Percentiles rank a stretch among this genome's conserved stretches.
Evolutionary conservation across 2,888 invertebrate species (phyloP).

Genomic region (Agriotes lineatus): DNA sequence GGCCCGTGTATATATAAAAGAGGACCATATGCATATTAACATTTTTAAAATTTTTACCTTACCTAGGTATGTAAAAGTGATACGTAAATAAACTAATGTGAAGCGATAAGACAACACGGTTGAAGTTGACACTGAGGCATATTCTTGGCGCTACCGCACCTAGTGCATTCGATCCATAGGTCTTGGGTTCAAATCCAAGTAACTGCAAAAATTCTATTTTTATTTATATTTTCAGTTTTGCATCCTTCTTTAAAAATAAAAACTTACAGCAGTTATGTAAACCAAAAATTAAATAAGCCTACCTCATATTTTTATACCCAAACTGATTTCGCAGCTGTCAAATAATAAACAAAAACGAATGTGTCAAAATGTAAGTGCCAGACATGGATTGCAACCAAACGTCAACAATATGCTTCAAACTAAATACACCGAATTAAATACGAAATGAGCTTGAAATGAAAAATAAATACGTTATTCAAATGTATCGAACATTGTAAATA

Average conservation of each 20-base stretch:
- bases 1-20: slow-evolving; percentile 39
- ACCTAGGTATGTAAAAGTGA: slow-evolving; percentile 33
- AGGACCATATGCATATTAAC: slow-evolving; percentile 41
- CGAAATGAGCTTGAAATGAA: slow-evolving; percentile 38
- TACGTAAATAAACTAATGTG: slow-evolving; percentile 28
- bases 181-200: too few species aligned
- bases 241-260: background rate
- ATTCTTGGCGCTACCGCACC: slow-evolving; percentile 24
- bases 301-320: background rate
- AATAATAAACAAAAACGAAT: too few species aligned
- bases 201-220: too few species aligned
- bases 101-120: slow-evolving; percentile 16
- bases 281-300: background rate
- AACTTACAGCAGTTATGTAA: too few species aligned
- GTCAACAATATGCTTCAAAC: slow-evolving; percentile 28
- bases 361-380: too few species aligned
- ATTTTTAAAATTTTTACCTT: slow-evolving; percentile 40
- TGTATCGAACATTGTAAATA: slow-evolving; percentile 40
- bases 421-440: slow-evolving; percentile 34
- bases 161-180: too few species aligned
- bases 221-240: background rate
- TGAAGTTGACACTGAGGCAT: slow-evolving; percentile 14
- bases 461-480: slow-evolving; percentile 28
- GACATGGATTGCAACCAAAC: too few species aligned
- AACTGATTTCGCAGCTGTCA: too few species aligned